Percentiles rank a stretch among this genome's conserved stretches.
Evolutionary conservation across 2,797 vertebrate species (phyloP).

Genomic region (Squalus acanthias): DNA sequence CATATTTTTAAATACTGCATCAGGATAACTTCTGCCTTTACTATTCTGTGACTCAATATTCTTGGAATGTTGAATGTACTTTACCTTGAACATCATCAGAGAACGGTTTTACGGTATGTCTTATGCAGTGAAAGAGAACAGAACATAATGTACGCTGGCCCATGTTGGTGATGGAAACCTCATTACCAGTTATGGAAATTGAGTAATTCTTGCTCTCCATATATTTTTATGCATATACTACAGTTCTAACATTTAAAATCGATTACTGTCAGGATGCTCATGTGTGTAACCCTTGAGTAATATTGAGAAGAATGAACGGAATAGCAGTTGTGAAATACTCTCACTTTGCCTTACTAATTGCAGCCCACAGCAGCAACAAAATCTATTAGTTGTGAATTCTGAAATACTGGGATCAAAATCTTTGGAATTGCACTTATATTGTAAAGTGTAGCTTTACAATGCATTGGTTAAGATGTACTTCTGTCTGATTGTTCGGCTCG

Average conservation of each 20-base stretch:
- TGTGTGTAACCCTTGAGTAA: not conserved
- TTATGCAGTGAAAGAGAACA: not conserved
- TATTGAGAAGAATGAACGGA: not conserved
- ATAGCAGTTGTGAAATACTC: not conserved
- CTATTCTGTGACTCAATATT: constrained; percentile 46
- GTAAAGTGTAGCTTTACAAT: not conserved
- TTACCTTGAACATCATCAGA: constrained; percentile 43
- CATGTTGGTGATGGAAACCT: not conserved
- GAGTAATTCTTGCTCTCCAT: not conserved
- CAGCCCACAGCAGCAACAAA: not conserved
- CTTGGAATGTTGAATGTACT: constrained; percentile 46
- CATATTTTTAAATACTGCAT: not conserved
- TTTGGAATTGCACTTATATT: not conserved
- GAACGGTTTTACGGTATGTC: not conserved
- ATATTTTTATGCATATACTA: not conserved
- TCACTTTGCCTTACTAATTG: not conserved
- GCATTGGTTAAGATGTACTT: not conserved
- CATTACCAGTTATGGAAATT: constrained; percentile 27
- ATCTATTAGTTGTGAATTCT: not conserved
- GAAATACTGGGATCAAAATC: not conserved
- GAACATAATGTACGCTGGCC: not conserved
- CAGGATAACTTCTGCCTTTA: constrained; percentile 34
- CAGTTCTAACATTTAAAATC: not conserved
- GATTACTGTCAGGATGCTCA: not conserved
- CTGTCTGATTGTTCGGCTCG: not conserved